A percentile compares a stretch with the other conserved stretches of the same genome.
These are phyloP conservation scores for Ia io DNA, from an alignment of 2,113 vertebrate species.

Conservation along the genomic window DNA sequence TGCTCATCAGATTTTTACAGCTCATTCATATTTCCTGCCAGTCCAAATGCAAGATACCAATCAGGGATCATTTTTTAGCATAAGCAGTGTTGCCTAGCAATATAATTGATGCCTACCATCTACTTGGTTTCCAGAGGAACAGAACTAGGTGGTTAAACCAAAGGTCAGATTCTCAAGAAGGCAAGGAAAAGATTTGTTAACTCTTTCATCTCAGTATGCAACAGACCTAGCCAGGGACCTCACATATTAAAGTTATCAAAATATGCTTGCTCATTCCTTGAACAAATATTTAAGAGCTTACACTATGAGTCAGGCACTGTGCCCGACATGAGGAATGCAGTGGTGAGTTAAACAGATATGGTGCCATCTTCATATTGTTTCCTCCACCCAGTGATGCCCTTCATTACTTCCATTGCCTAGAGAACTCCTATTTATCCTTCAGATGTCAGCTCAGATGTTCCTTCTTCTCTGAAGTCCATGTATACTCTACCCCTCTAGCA, in stretches of 20 bases:
- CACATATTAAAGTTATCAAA: neutral
- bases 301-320: neutral
- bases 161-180: slow-evolving; percentile 47
- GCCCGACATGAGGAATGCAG: neutral
- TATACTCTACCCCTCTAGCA: neutral
- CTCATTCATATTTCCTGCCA: neutral
- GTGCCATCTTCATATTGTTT: neutral
- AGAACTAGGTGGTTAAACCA: slow-evolving; percentile 44
- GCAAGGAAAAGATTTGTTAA: slow-evolving; percentile 22
- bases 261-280: neutral
- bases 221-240: neutral
- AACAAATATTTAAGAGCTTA: neutral
- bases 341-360: neutral
- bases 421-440: neutral
- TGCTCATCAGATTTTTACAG: neutral
- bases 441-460: neutral
- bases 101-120: slow-evolving; percentile 45
- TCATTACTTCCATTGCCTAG: neutral
- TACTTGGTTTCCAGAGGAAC: slow-evolving; percentile 65
- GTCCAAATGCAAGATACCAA: neutral
- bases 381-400: neutral
- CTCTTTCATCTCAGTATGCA: neutral
- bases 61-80: slow-evolving; percentile 26
- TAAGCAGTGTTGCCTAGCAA: slow-evolving; percentile 55
- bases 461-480: neutral